Base-by-base conservation (phyloP, 1,140 invertebrate genomes). In the Pseudomyrmex pallidus region DNA sequence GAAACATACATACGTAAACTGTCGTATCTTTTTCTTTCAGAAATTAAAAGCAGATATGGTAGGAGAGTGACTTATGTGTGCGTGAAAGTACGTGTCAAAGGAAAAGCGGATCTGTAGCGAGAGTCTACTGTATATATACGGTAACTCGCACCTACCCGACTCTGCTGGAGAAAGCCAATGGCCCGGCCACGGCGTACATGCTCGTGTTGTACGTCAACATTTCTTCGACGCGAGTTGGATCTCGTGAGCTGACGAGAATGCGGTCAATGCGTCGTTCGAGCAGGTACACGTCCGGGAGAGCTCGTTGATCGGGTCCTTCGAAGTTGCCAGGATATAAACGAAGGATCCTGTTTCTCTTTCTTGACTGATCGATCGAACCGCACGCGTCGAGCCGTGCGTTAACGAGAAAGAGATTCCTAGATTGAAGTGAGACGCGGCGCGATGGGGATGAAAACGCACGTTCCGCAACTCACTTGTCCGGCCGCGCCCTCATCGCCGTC, bases 401-500 rank as follows among this genome's bases (percentile, higher is more conserved):
- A 54, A 57, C 22, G 20, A 35, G 46, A 17, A 17, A 15, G 52
- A 70, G 44, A 25, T 67, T 68, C 59, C 64, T 73, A 89, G 64
- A 82, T 90, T 92, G 94, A 94, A 94, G 93, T 93, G 93, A 94
- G 93, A 91, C 93, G 91, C 92, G 93, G 91, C 83, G 74, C 88
- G 84, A 92, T 62, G 85, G 83, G 85, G 46, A 84, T 89, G 90
- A 89, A 89, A 7, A 78, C 44, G 77, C 84, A 89, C 92, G 91
- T 91, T 91, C 93, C 92, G 92, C 93, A 92, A 89, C 92, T 94
- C 93, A 94, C 94, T 94, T 93, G 88, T 76, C 73, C 82, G 22
- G 46, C 44, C 67, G 70, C 86, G 85, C 83, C 85, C 84, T 85
- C 82, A 89, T 89, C 86, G 89, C 87, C 90, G 74, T 74, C 91